These are phyloP conservation scores for Brachypalpus laphriformis DNA, from an alignment of 2,888 invertebrate species.

Conservation along the genomic window DNA sequence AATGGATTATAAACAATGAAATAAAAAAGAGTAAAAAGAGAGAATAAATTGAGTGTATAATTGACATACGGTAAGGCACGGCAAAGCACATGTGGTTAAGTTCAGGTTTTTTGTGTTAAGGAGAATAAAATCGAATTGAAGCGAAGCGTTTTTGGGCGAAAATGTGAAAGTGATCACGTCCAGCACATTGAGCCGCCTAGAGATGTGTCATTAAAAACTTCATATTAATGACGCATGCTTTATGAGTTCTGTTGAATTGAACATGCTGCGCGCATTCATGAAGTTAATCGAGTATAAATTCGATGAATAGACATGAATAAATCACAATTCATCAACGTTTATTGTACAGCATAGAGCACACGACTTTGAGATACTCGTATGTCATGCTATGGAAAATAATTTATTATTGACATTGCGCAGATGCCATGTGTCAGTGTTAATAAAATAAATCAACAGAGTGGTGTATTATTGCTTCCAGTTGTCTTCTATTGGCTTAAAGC, in stretches of 20 bases:
- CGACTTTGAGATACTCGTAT: neutral
- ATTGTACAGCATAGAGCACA: neutral
- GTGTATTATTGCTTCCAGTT: no score
- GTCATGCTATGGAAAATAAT: neutral
- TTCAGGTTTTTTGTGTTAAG: neutral
- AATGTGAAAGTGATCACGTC: conserved; percentile 64
- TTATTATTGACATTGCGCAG: neutral
- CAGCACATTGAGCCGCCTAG: neutral
- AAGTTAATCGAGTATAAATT: neutral
- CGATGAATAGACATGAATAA: neutral
- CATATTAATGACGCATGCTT: conserved; percentile 34
- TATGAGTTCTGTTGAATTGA: neutral
- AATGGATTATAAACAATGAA: conserved; percentile 31
- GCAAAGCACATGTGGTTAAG: conserved; percentile 7
- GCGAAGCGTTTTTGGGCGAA: conserved; percentile 20
- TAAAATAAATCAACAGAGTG: no score
- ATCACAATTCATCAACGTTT: neutral
- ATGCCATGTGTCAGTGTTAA: neutral
- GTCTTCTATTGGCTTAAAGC: no score
- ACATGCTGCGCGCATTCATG: neutral
- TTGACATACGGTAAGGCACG: conserved; percentile 14
- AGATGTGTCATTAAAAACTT: conserved; percentile 1
- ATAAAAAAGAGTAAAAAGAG: neutral
- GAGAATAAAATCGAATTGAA: neutral
- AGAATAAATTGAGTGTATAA: neutral